Base-by-base conservation (phyloP, 2,888 invertebrate genomes). In the Diarsia rubi region DNA sequence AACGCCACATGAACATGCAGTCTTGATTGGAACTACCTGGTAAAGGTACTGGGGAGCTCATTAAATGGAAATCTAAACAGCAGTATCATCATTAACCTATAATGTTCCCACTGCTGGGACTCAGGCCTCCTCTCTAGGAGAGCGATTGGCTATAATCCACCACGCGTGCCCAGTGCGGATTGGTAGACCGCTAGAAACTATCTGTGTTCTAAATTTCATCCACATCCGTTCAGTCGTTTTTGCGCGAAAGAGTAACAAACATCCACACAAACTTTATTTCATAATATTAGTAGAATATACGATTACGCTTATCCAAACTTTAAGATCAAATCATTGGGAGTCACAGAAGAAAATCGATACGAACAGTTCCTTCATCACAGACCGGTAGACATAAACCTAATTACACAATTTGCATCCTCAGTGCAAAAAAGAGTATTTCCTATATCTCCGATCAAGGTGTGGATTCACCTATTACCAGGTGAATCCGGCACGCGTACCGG, bases 401-500 rank as follows among this genome's bases (percentile, higher is more conserved):
- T 54, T 31, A 78, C 24, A 49, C 42, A 64, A 69, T 76, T 57
- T 70, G 44, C 49, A 64, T 77, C 78, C 63, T 27, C 31, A 59
- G 1, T 4, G 62, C 47, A 63, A 49, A 47, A 27, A 73, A 78
- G 79, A 75, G 47, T 52, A 57, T 68, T 82, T 86, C 75, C 79
- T 81, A 66, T 76, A 73, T 73, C 79, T 60, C 63, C 62, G 62
- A 79, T 82, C 74, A 78, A 79, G 79, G 75, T 74, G 66, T 27
- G 37, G 69, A 78, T 37, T 37, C 37, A 37, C 8, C 37, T 78
- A 73, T 79, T 74, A 78, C 37, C 37, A 8, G 84, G 75, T 79
- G 85, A 84, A 78, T 86, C 85, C 84, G 81, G 86, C 63, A 78
- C 69, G 74, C 73, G 83, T 84, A 64, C 77, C 82, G 83, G 85